Base-by-base conservation (phyloP, 2,888 invertebrate species). In the Leptopilina drosophilae region DNA sequence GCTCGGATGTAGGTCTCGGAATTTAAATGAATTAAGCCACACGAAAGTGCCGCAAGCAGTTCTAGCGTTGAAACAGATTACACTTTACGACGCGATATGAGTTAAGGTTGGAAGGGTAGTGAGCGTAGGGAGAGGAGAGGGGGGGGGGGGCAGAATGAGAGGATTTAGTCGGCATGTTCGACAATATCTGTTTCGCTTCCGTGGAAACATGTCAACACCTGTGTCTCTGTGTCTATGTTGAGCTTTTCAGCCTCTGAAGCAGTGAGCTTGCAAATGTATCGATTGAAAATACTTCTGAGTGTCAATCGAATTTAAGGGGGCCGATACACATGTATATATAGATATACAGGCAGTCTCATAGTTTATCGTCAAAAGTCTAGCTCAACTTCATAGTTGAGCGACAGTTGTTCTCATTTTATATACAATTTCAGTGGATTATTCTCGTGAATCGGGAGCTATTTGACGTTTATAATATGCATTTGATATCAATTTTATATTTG, bases 211-310 rank as follows among this genome's bases (percentile, higher is more conserved):
- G 66, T 66, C 66, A 9, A 66, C 42, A 42, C 42, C 66, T 66
- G 66, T 66, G 66, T 42, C 66, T n/a, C 64, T 64, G 12, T 64
- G 64, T 64, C 64, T 64, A 64, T 64, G 33, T 40, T 33, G 40
- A 12, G 64, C 64, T 64, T 64, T 64, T 64, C 40, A 64, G 64
- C 64, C 40, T 33, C 66, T 46, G 66, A 66, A 66, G 66, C 40
- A 42, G 42, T 42, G 66, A 66, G 66, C 66, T 66, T 66, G 53
- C 26, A 49, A 14, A 14, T 64, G 62, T 73, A 56, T 73, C 69
- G 69, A 73, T 73, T 64, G 40, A 40, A 64, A 64, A 64, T 64
- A 26, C 64, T 64, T 64, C 26, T 33, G 33, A 73, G 69, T 73
- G 53, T 56, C 56, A 73, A 73, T 33, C 12, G 53, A 26, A 56